A percentile compares a stretch with the other conserved stretches of the same genome.
These are phyloP conservation scores for Hipposideros armiger DNA, from an alignment of 2,113 vertebrate species.

Conservation along the genomic window DNA sequence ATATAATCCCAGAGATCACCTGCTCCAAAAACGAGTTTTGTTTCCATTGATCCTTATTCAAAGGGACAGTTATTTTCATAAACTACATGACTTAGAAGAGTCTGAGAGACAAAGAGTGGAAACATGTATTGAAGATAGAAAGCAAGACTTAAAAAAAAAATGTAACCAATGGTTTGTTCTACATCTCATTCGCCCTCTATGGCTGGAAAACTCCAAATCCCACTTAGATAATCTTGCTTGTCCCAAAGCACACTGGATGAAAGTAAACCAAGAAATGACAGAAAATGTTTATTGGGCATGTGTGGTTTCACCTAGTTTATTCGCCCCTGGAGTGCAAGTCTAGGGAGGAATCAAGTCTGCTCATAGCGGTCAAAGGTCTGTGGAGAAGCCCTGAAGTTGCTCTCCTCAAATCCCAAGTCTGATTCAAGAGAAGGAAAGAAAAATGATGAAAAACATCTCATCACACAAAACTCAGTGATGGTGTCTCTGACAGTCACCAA, in stretches of 20 bases:
- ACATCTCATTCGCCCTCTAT: slow-evolving; percentile 56
- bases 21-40: slow-evolving; percentile 48
- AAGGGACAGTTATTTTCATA: slow-evolving; percentile 34
- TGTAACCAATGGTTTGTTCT: slow-evolving; percentile 55
- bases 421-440: slow-evolving; percentile 63
- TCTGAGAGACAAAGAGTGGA: slow-evolving; percentile 57
- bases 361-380: slow-evolving; percentile 11
- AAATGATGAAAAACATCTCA: slow-evolving; percentile 57
- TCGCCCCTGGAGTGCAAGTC: not conserved
- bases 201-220: slow-evolving; percentile 8
- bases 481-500: slow-evolving; percentile 56
- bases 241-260: slow-evolving; percentile 55
- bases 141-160: slow-evolving; percentile 47
- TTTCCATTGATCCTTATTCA: slow-evolving; percentile 41
- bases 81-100: slow-evolving; percentile 42
- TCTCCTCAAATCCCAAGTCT: slow-evolving; percentile 49
- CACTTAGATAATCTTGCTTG: slow-evolving; percentile 7
- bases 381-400: slow-evolving; percentile 51
- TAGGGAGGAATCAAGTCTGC: slow-evolving; percentile 23
- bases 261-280: slow-evolving; percentile 35
- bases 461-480: slow-evolving; percentile 54
- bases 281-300: not conserved
- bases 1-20: slow-evolving; percentile 34
- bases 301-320: slow-evolving; percentile 19
- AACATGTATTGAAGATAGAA: slow-evolving; percentile 60